Evolutionary conservation across 2,797 vertebrate species (phyloP).

Genomic region (Fringilla coelebs): DNA sequence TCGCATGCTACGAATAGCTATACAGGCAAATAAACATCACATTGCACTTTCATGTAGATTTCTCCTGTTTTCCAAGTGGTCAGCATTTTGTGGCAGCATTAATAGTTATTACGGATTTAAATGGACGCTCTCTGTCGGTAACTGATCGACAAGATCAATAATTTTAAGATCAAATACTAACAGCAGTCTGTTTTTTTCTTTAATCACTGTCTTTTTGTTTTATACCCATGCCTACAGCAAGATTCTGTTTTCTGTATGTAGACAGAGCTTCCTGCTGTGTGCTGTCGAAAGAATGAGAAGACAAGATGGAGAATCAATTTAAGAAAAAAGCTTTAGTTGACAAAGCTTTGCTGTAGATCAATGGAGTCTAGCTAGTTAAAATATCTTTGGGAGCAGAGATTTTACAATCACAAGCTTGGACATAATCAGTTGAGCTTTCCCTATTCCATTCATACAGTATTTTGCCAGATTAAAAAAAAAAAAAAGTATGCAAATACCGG

Average conservation of each 20-base stretch:
- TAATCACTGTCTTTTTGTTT: slow-evolving; percentile 81
- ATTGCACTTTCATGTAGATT: slow-evolving; percentile 4
- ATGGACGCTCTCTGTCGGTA: slow-evolving; percentile 50
- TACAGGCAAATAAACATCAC: background rate
- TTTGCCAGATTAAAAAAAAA: slow-evolving; percentile 24
- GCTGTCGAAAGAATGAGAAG: slow-evolving; percentile 79
- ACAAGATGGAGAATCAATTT: slow-evolving; percentile 81
- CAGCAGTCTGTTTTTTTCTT: slow-evolving; percentile 75
- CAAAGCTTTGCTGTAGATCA: slow-evolving; percentile 77
- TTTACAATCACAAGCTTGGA: slow-evolving; percentile 45
- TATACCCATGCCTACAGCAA: slow-evolving; percentile 84
- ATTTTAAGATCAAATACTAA: slow-evolving; percentile 83
- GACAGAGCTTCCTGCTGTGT: slow-evolving; percentile 84
- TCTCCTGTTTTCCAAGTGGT: slow-evolving; percentile 46
- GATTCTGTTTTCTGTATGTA: slow-evolving; percentile 83
- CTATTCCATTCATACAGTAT: background rate
- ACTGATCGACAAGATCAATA: slow-evolving; percentile 78
- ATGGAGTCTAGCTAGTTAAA: slow-evolving; percentile 76
- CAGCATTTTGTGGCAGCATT: slow-evolving; percentile 43
- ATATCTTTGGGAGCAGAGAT: slow-evolving; percentile 60
- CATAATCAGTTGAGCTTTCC: slow-evolving; percentile 32
- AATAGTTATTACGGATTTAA: slow-evolving; percentile 66
- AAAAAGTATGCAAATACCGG: background rate
- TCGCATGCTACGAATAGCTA: background rate
- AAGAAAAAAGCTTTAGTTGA: slow-evolving; percentile 75